phyloP scores from a whole-genome alignment of 2,888 invertebrate species.

The Sceliomorpha sp. region DNA sequence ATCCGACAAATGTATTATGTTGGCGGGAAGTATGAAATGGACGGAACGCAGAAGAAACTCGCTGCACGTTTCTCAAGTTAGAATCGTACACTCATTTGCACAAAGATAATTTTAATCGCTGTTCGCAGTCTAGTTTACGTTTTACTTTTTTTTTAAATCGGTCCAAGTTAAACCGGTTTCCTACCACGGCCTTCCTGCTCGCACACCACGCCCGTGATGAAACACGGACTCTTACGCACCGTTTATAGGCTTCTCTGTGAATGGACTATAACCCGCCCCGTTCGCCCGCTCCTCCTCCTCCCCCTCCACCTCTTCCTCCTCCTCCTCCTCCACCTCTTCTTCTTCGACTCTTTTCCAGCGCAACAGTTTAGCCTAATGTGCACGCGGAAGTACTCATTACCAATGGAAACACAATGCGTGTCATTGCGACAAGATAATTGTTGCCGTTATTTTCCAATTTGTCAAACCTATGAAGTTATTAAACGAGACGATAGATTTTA shows the following conservation, averaged over 20 bases:
- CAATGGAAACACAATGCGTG: not conserved
- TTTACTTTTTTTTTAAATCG: slow-evolving; percentile 13
- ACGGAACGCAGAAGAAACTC: too few species aligned
- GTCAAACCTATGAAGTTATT: too few species aligned
- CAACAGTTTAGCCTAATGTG: not conserved
- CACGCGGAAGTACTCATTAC: slow-evolving; percentile 1
- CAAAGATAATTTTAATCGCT: slow-evolving; percentile 54
- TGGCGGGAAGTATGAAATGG: too few species aligned
- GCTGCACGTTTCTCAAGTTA: slow-evolving; percentile 30
- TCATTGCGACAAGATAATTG: too few species aligned
- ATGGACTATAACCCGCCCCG: slow-evolving; percentile 41
- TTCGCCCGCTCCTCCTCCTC: slow-evolving; percentile 40
- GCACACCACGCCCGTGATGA: slow-evolving; percentile 45
- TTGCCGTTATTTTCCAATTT: too few species aligned
- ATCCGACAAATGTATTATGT: too few species aligned
- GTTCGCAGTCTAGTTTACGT: slow-evolving; percentile 50
- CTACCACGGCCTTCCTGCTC: slow-evolving; percentile 40
- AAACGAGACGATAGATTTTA: too few species aligned
- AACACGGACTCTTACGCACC: slow-evolving; percentile 50
- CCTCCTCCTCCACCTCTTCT: too few species aligned
- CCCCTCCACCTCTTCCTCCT: too few species aligned
- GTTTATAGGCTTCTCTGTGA: slow-evolving; percentile 33
- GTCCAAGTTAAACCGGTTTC: slow-evolving; percentile 48
- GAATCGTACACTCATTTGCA: slow-evolving; percentile 52
- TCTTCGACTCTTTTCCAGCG: slow-evolving; percentile 30